Evolutionary conservation across 2,113 vertebrate species (phyloP), one percentile per base, ranked within the genome.

Genomic region (Gadus macrocephalus): DNA sequence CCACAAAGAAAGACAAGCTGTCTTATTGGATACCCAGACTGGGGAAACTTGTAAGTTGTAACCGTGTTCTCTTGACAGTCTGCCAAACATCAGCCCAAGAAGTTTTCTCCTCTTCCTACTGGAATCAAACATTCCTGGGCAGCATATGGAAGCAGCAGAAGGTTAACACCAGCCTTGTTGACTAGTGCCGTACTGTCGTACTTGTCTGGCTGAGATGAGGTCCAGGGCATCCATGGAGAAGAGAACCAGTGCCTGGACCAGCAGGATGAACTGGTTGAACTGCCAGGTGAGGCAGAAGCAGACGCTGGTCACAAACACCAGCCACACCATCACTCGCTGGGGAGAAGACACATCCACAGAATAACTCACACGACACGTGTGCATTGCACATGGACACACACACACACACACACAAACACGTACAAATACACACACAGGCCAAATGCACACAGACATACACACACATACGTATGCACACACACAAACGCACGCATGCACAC

Each of bases 261-360:
- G 91, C 72, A 97, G 90, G 87, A 98, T 93, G 81, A 99, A 99
- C 82, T 98, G 97, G 89, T 98, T 99, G 83, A 99, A 99, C 77
- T 99, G 97, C 97, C 97, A 98, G 2, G 94, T 93, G 86, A 99
- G 89, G 71, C 96, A 95, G 89, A 99, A 98, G 71, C 94, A 92
- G 78, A 96, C 93, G 0, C 95, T 98, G 15, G 95, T 94, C 77
- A 94, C 69, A 72, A 95, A 98, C 79, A 98, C 87, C 85, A 91
- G 82, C 85, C 88, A 81, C 82, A 97, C 92, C 64, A 91, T 89
- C 87, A 96, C 87, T 81, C 89, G 94, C 97, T 98, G 89, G n/a
- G 63, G 42, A 70, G 25, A 84, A 15, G 19, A 65, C 64, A 73
- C 60, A 70, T 16, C 38, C 70, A 70, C 68, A n/a, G 55, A 66